Percentiles rank a stretch among this genome's conserved stretches.
phyloP scores from a whole-genome alignment of 2,797 vertebrate genomes.

The Gobio occitaniae region DNA sequence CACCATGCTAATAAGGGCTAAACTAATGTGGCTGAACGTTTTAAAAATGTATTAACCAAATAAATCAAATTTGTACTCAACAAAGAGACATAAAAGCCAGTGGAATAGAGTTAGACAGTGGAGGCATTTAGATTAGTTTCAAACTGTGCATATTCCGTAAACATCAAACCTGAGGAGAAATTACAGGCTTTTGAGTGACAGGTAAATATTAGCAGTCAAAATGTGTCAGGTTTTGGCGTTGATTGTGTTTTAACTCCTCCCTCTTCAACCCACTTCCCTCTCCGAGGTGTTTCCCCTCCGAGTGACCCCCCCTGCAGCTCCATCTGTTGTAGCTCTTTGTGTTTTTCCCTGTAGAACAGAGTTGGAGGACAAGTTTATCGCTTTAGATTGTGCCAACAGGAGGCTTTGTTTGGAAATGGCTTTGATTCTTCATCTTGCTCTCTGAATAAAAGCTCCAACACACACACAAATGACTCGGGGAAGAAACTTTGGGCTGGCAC shows the following conservation, averaged over 20 bases:
- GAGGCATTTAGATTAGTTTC: background rate
- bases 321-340: constrained; percentile 51
- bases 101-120: background rate
- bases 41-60: background rate
- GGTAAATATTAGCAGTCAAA: constrained; percentile 23
- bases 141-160: background rate
- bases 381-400: constrained; percentile 36
- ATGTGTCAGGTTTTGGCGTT: constrained; percentile 21
- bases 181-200: constrained; percentile 2
- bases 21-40: background rate
- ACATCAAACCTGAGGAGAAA: background rate
- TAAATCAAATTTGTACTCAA: background rate
- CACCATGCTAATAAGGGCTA: background rate
- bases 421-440: constrained; percentile 46
- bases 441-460: constrained; percentile 26
- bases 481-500: constrained; percentile 28
- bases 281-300: constrained; percentile 10
- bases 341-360: constrained; percentile 48
- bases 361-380: constrained; percentile 47
- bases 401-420: constrained; percentile 43
- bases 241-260: constrained; percentile 43
- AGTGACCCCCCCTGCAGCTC: constrained; percentile 38
- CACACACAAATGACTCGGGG: background rate
- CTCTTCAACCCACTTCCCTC: constrained; percentile 13
- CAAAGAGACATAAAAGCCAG: background rate